Conservation (phyloP, 1,140 invertebrate genomes). For the Monochamus saltuarius region DNA sequence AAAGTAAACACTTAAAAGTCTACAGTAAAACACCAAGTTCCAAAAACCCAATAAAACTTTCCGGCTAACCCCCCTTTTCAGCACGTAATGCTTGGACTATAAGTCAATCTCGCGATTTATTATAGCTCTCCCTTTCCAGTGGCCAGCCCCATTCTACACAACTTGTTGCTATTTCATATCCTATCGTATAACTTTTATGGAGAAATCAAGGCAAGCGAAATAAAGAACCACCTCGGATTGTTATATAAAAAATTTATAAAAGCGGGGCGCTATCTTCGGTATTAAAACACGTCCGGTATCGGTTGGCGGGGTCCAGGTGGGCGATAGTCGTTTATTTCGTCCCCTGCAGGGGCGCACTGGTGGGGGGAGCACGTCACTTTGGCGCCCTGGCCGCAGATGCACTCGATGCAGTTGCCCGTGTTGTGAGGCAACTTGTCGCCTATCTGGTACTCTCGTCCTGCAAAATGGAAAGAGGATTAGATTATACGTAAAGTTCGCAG, state of each 20-base stretch:
- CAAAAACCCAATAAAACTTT: too few relatives aligned
- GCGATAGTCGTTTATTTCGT: slow-evolving; percentile 49
- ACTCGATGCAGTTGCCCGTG: slow-evolving; percentile 69
- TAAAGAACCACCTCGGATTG: slow-evolving; percentile 17
- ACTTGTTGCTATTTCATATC: too few relatives aligned
- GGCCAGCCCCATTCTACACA: too few relatives aligned
- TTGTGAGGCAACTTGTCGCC: slow-evolving; percentile 66
- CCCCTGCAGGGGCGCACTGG: slow-evolving; percentile 45
- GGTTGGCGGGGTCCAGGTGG: slow-evolving; percentile 43
- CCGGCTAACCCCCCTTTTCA: too few relatives aligned
- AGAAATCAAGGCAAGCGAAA: slow-evolving; percentile 8
- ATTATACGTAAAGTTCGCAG: too few relatives aligned
- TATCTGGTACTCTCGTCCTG: slow-evolving; percentile 63
- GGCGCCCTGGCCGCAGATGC: slow-evolving; percentile 64
- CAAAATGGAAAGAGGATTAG: slow-evolving; percentile 22
- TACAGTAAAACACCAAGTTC: too few relatives aligned
- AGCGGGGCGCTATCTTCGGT: neutral
- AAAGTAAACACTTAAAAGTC: too few relatives aligned
- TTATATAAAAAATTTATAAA: slow-evolving; percentile 2
- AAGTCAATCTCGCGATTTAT: too few relatives aligned
- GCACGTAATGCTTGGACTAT: too few relatives aligned
- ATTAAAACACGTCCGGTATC: slow-evolving; percentile 44
- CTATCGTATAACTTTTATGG: too few relatives aligned
- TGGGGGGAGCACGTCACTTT: slow-evolving; percentile 66
- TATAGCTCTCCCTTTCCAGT: too few relatives aligned